Conservation (phyloP, 2,797 vertebrate genomes). For the Uromys caudimaculatus region DNA sequence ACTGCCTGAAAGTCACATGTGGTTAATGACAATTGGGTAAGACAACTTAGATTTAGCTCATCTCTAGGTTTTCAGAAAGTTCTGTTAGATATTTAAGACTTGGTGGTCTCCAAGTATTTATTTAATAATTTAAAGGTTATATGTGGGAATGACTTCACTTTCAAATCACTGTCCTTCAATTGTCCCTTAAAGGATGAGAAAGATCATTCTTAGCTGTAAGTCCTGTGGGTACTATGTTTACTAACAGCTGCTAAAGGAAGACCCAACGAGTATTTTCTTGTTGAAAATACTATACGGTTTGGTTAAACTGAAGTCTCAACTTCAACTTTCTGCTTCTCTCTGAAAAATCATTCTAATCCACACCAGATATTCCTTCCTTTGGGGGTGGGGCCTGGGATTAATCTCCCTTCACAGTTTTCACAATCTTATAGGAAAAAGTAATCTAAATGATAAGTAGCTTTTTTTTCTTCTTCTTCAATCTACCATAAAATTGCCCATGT, state of each 20-base stretch:
- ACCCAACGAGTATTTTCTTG: not conserved
- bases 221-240: not conserved
- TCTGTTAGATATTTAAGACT: not conserved
- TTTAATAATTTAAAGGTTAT: not conserved
- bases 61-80: not conserved
- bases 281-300: conserved; percentile 21
- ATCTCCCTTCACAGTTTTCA: conserved; percentile 76
- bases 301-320: conserved; percentile 35
- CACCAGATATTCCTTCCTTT: conserved; percentile 8
- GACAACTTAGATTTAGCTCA: not conserved
- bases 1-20: not conserved
- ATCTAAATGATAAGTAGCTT: conserved; percentile 81
- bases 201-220: not conserved
- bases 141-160: not conserved
- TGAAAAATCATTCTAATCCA: conserved; percentile 27
- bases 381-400: conserved; percentile 61
- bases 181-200: not conserved
- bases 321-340: not conserved
- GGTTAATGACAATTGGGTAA: not conserved
- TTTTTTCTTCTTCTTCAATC: conserved; percentile 74
- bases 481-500: conserved; percentile 81
- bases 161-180: not conserved
- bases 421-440: conserved; percentile 78
- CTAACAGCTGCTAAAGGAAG: not conserved
- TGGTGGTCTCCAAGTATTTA: not conserved